Conservation (phyloP, 2,888 invertebrate genomes). For the Lamellibrachia satsuma region DNA sequence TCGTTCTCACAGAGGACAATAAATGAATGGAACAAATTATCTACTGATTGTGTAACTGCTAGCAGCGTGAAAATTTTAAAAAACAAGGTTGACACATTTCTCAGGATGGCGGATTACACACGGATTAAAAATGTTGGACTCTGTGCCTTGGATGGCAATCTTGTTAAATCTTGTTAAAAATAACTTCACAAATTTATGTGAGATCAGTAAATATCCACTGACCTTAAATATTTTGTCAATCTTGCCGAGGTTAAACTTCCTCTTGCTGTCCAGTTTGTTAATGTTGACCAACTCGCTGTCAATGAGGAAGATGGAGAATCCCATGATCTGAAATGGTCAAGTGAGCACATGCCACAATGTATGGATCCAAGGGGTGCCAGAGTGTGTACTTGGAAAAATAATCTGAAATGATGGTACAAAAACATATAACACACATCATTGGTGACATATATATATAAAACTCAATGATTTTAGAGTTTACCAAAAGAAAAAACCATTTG, state of each 20-base stretch:
- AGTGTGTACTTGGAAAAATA: slow-evolving; percentile 8
- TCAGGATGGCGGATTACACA: too few species aligned
- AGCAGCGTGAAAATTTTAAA: too few species aligned
- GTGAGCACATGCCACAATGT: slow-evolving; percentile 35
- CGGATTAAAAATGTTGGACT: too few species aligned
- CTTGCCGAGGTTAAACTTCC: slow-evolving; percentile 88
- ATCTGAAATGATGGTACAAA: neutral
- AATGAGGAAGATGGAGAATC: slow-evolving; percentile 93
- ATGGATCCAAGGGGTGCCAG: too few species aligned
- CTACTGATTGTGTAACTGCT: too few species aligned
- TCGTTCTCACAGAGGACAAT: too few species aligned
- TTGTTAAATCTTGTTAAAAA: neutral
- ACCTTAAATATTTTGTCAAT: slow-evolving; percentile 96
- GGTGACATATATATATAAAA: too few species aligned
- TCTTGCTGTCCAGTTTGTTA: slow-evolving; percentile 93
- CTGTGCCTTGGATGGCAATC: too few species aligned
- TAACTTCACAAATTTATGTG: neutral
- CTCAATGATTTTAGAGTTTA: too few species aligned
- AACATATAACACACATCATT: neutral
- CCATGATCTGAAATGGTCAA: slow-evolving; percentile 62
- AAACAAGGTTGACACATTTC: too few species aligned
- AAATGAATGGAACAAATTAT: too few species aligned
- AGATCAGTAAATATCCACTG: slow-evolving; percentile 33
- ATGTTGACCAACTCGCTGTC: slow-evolving; percentile 73
- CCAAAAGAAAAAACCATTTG: too few species aligned